Evolutionary conservation across 1,140 invertebrate genomes (phyloP).

Genomic region (Papilio polytes): DNA sequence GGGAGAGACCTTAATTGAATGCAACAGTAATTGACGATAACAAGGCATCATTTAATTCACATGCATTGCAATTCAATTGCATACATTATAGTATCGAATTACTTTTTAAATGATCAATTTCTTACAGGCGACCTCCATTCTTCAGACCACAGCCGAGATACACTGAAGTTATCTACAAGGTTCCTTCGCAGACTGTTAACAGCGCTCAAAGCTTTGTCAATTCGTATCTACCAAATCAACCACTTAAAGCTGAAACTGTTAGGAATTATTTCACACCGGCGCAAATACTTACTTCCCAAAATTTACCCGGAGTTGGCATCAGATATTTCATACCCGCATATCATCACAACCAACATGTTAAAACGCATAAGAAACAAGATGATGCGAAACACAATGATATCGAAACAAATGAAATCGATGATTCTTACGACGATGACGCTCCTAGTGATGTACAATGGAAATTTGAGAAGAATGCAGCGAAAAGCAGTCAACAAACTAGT

Average conservation of each 20-base stretch:
- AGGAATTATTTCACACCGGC: slow-evolving; percentile 61
- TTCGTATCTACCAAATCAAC: slow-evolving; percentile 66
- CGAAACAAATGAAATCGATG: slow-evolving; percentile 62
- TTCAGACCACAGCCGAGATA: slow-evolving; percentile 76
- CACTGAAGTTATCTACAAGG: slow-evolving; percentile 70
- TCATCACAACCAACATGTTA: slow-evolving; percentile 49
- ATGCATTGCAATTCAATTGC: background rate
- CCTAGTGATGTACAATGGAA: slow-evolving; percentile 69
- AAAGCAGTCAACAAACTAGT: slow-evolving; percentile 59
- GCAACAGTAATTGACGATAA: background rate
- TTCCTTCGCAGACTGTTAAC: slow-evolving; percentile 58
- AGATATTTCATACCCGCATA: slow-evolving; percentile 72
- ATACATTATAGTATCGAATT: background rate
- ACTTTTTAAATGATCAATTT: slow-evolving; percentile 40
- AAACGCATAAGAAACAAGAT: slow-evolving; percentile 61
- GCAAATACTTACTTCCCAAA: slow-evolving; percentile 70
- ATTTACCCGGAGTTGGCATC: slow-evolving; percentile 69
- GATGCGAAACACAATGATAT: slow-evolving; percentile 70
- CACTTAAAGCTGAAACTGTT: slow-evolving; percentile 53
- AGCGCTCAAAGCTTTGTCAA: slow-evolving; percentile 76
- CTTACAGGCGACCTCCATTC: slow-evolving; percentile 68
- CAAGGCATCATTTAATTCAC: background rate
- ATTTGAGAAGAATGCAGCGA: slow-evolving; percentile 69
- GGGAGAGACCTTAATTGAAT: background rate
- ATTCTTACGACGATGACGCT: slow-evolving; percentile 50